phyloP scores from a whole-genome alignment of 1,140 invertebrate species.

The Drosophila grimshawi region DNA sequence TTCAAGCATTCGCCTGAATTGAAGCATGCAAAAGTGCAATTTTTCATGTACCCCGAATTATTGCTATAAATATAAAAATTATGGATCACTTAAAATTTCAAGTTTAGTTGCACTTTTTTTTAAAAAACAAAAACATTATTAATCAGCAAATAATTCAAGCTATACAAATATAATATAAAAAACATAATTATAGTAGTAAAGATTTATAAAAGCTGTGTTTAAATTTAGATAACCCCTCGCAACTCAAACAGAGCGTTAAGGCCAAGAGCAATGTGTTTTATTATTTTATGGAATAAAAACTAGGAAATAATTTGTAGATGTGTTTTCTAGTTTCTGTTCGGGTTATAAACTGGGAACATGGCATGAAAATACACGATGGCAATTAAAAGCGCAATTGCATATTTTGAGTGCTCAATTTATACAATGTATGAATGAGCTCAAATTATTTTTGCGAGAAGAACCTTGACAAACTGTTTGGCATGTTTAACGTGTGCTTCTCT shows the following conservation, averaged over 20 bases:
- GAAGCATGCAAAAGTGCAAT: slow-evolving; percentile 16
- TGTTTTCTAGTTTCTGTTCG: background rate
- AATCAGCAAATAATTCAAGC: background rate
- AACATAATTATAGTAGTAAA: slow-evolving; percentile 4
- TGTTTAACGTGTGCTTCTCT: background rate
- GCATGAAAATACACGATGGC: slow-evolving; percentile 14
- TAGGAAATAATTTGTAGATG: slow-evolving; percentile 1
- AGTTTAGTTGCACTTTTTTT: background rate
- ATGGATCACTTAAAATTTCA: too few species aligned
- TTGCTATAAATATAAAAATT: slow-evolving; percentile 1
- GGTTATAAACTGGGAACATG: slow-evolving; percentile 7
- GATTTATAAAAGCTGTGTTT: slow-evolving; percentile 7
- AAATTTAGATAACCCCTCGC: too few species aligned
- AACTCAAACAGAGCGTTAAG: background rate
- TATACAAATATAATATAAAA: background rate
- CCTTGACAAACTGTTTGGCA: slow-evolving; percentile 54
- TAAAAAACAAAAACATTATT: background rate
- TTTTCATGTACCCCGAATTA: slow-evolving; percentile 5
- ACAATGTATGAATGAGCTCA: slow-evolving; percentile 59
- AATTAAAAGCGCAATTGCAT: slow-evolving; percentile 49
- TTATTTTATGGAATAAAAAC: background rate
- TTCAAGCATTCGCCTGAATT: slow-evolving; percentile 37
- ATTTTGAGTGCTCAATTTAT: slow-evolving; percentile 32
- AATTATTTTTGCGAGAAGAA: slow-evolving; percentile 71
- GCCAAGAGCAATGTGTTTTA: background rate